These are phyloP conservation scores for Aptenodytes forsteri DNA, from an alignment of 2,113 vertebrate genomes.

Conservation along the genomic window DNA sequence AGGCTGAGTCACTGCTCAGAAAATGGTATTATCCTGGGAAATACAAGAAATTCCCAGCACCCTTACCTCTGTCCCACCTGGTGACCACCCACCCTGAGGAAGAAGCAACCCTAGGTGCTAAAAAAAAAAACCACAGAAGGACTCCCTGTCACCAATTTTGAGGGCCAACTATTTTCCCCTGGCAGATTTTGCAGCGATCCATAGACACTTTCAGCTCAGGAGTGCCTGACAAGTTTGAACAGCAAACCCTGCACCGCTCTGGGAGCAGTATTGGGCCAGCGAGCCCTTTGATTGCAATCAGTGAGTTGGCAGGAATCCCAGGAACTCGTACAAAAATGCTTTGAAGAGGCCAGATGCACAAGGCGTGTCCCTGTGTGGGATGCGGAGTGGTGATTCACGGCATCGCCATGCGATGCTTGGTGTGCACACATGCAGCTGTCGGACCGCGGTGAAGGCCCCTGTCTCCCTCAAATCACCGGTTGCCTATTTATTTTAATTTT, in stretches of 20 bases:
- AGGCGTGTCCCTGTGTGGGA: conserved; percentile 52
- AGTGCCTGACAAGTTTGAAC: conserved; percentile 58
- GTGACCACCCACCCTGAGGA: background rate
- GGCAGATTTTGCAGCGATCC: background rate
- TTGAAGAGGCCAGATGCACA: conserved; percentile 64
- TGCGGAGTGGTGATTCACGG: conserved; percentile 51
- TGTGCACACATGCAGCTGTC: background rate
- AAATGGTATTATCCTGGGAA: background rate
- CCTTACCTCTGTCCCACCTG: background rate
- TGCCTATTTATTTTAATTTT: background rate
- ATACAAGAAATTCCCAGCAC: background rate
- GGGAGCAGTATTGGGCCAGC: conserved; percentile 40
- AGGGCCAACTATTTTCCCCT: background rate
- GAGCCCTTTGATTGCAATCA: conserved; percentile 61
- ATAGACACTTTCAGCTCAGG: background rate
- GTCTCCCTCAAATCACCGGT: background rate
- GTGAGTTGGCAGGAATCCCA: conserved; percentile 57
- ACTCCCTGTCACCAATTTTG: background rate
- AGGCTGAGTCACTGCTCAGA: background rate
- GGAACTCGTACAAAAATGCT: conserved; percentile 68
- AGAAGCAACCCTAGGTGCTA: background rate
- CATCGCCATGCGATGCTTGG: background rate
- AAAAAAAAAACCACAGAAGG: background rate
- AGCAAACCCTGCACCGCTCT: background rate
- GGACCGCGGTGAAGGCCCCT: background rate